phyloP scores from a whole-genome alignment of 2,113 vertebrate genomes.

The Bettongia penicillata region DNA sequence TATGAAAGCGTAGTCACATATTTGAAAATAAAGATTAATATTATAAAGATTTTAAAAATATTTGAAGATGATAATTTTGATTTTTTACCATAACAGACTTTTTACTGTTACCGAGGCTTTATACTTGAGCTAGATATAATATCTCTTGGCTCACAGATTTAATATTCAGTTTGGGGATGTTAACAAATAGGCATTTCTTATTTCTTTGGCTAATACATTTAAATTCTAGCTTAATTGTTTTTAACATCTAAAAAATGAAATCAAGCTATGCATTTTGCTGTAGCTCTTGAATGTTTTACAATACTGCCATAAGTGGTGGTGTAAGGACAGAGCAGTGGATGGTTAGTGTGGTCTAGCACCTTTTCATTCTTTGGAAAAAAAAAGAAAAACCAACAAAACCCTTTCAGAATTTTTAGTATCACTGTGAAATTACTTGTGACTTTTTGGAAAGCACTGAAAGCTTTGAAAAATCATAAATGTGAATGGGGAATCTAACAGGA shows the following conservation, averaged over 20 bases:
- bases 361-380: conserved; percentile 44
- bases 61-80: conserved; percentile 73
- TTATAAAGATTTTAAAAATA: background rate
- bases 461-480: background rate
- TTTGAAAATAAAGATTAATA: background rate
- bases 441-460: conserved; percentile 8
- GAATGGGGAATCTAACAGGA: background rate
- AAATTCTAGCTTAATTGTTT: conserved; percentile 49
- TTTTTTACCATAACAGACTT: conserved; percentile 65
- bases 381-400: background rate
- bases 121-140: conserved; percentile 70
- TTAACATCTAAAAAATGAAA: conserved; percentile 48
- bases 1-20: conserved; percentile 69
- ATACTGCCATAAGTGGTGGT: conserved; percentile 33
- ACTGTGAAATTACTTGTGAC: conserved; percentile 26
- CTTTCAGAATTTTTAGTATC: conserved; percentile 51
- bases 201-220: conserved; percentile 77
- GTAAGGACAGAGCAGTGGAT: conserved; percentile 17
- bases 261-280: conserved; percentile 19
- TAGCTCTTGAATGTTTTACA: conserved; percentile 33
- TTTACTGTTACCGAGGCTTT: conserved; percentile 63
- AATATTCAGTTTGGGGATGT: conserved; percentile 63
- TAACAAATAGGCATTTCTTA: conserved; percentile 67
- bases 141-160: conserved; percentile 71
- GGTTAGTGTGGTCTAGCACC: conserved; percentile 37